Evolutionary conservation across 2,113 vertebrate species (phyloP), one percentile per base, ranked within the genome.

Genomic region (Zootoca vivipara): DNA sequence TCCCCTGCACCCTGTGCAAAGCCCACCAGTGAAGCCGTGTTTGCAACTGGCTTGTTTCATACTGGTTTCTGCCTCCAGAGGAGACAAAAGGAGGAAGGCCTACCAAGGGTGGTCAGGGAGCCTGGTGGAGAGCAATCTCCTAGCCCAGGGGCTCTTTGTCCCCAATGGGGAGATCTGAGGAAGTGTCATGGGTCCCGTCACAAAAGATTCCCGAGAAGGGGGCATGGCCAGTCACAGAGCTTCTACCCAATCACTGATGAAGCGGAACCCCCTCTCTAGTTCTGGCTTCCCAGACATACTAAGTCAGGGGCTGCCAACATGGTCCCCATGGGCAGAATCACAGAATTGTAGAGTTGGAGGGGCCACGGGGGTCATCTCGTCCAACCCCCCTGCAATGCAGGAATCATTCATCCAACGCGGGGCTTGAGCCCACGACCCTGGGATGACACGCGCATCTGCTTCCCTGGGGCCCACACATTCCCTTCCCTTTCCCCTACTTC

Each of bases 21-120:
- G 2, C 22, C 0, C 2, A 20, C 6, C 56, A 42, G 24, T 1
- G 28, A 15, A 46, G 5, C 10, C 3, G 40, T 33, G 22, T 8
- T 65, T 83, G 40, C 15, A 28, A 52, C 2, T 10, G 20, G 26
- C 16, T n/a, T 46, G 42, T 18, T 9, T 26, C 26, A 46, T 78
- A 69, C 12, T 38, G 62, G 38, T 20, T 33, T 3, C 64, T 33
- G 20, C 18, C 22, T 86, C 35, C 9, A 52, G 15, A 62, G 42
- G 30, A 30, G 58, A 2, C 16, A 42, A 6, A 20, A 28, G 26
- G 35, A 52, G 46, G 75, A 62, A 69, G 46, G n/a, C 22, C 72
- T 73, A 18, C 38, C 3, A 13, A 12, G 52, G 56, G 72, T 9
- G 5, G 35, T 7, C 58, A 67, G 22, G 24, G 5, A 62, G 58